Conservation (phyloP, 1,140 invertebrate species). For the Drosophila burlai region DNA sequence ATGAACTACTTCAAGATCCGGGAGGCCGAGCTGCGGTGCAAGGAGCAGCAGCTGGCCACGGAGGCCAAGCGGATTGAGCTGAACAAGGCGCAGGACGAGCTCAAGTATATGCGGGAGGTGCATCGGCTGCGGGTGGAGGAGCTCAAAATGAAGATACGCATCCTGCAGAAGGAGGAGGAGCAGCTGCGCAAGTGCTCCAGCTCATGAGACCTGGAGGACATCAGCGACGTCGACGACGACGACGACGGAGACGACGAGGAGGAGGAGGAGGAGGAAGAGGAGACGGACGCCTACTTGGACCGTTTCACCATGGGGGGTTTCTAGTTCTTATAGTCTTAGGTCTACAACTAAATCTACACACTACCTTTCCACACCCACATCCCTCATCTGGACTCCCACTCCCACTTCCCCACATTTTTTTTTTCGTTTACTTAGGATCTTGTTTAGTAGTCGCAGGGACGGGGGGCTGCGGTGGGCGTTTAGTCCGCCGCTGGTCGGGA, state of each 20-base stretch:
- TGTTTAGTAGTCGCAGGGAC: conserved; percentile 38
- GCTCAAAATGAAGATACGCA: conserved; percentile 82
- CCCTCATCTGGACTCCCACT: background rate
- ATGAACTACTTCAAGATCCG: conserved; percentile 79
- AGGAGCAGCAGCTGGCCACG: conserved; percentile 77
- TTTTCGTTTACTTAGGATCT: conserved; percentile 3
- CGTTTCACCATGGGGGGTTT: conserved; percentile 28
- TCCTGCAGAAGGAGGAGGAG: conserved; percentile 83
- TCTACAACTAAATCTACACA: conserved; percentile 3
- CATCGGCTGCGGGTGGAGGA: conserved; percentile 80
- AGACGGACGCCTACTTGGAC: conserved; percentile 22
- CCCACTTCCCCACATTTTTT: conserved; percentile 16
- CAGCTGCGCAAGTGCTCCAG: conserved; percentile 63
- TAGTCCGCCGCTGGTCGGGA: conserved; percentile 31
- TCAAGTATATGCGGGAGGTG: conserved; percentile 79
- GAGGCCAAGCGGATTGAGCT: conserved; percentile 80
- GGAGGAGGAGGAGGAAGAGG: conserved; percentile 1
- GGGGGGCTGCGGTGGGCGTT: conserved; percentile 29
- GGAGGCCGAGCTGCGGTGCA: conserved; percentile 79
- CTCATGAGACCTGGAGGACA: conserved; percentile 77
- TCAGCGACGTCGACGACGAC: conserved; percentile 51
- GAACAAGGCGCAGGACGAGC: conserved; percentile 76
- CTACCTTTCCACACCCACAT: background rate
- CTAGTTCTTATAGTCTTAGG: conserved; percentile 32
- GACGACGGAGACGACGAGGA: background rate